Conservation (phyloP, 2,888 invertebrate species). For the Mycalesis mineus region DNA sequence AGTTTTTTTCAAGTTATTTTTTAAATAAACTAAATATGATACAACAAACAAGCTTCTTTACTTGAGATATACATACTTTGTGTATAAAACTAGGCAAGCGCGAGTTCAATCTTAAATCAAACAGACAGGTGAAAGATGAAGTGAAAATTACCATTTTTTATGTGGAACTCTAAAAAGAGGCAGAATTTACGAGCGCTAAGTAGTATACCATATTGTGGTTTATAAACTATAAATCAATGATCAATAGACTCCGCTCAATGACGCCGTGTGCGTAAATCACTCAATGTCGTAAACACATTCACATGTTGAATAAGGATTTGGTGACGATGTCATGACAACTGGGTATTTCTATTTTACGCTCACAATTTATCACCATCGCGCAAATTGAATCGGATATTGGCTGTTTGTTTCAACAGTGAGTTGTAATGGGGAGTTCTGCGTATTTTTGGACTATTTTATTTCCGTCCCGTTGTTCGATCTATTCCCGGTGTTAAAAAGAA, state of each 20-base stretch:
- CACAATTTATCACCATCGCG: constrained; percentile 33
- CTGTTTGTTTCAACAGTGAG: constrained; percentile 25
- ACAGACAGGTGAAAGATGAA: no score
- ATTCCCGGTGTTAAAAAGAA: background rate
- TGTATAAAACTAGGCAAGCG: no score
- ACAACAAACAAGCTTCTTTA: no score
- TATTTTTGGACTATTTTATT: constrained; percentile 23
- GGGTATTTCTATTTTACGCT: constrained; percentile 34
- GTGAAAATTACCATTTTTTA: no score
- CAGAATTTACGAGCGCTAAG: no score
- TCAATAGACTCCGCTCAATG: background rate
- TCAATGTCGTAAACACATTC: constrained; percentile 45
- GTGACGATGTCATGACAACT: constrained; percentile 35
- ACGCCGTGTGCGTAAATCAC: constrained; percentile 20
- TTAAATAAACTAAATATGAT: no score
- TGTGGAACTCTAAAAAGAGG: no score
- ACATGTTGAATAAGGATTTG: constrained; percentile 33
- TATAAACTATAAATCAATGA: background rate
- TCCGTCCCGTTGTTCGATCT: constrained; percentile 1
- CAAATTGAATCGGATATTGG: constrained; percentile 31
- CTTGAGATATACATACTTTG: no score
- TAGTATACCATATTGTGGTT: no score
- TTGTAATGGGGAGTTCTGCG: constrained; percentile 23
- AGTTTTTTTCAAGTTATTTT: no score
- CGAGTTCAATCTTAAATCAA: no score